Evolutionary conservation across 2,113 vertebrate genomes (phyloP).

Genomic region (Crotalus viridis): DNA sequence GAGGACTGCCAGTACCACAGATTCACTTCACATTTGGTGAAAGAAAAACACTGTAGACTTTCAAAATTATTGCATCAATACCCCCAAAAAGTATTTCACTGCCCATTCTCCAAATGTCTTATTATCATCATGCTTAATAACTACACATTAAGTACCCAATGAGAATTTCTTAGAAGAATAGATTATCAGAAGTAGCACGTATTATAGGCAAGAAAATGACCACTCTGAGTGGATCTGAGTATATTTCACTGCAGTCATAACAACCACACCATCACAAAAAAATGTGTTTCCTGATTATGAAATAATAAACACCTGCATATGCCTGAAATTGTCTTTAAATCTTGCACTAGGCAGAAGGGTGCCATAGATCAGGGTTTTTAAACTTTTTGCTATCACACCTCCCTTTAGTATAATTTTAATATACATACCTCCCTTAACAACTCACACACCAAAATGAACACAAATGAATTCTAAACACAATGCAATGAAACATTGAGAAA

Average conservation of each 20-base stretch:
- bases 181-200: neutral
- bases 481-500: neutral
- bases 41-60: neutral
- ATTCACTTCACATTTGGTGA: neutral
- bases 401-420: neutral
- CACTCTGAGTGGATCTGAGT: neutral
- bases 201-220: neutral
- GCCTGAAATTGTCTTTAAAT: neutral
- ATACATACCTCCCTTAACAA: neutral
- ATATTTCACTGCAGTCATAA: neutral
- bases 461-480: neutral
- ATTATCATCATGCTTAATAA: neutral
- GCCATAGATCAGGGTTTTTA: neutral
- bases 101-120: neutral
- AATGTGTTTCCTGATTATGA: neutral
- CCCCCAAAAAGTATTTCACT: neutral
- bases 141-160: neutral
- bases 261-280: neutral
- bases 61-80: neutral
- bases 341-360: neutral
- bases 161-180: neutral
- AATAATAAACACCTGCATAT: neutral
- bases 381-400: neutral
- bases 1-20: neutral
- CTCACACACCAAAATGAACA: neutral